phyloP scores from a whole-genome alignment of 2,888 invertebrate genomes.

The Habroteleia sp. region DNA sequence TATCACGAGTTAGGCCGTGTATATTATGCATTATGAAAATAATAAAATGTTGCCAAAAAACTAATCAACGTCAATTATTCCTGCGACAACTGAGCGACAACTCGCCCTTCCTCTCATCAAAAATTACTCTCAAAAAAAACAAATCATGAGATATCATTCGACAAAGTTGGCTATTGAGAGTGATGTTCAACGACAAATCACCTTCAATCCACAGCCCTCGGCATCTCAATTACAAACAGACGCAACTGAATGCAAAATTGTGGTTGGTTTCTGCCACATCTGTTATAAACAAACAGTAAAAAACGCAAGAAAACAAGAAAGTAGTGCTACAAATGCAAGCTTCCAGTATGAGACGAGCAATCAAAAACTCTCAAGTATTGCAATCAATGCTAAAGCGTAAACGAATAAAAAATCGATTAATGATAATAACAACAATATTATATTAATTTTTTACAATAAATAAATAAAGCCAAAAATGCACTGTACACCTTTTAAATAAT shows the following conservation, averaged over 20 bases:
- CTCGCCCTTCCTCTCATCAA: no score
- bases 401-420: no score
- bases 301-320: constrained; percentile 4
- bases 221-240: not conserved
- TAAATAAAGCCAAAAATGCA: no score
- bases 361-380: not conserved
- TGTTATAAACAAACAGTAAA: not conserved
- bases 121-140: constrained; percentile 5
- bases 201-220: not conserved
- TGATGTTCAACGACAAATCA: constrained; percentile 5
- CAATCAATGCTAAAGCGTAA: no score
- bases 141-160: constrained; percentile 7
- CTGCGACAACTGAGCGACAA: no score
- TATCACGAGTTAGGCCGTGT: constrained; percentile 25
- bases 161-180: constrained; percentile 57
- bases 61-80: not conserved
- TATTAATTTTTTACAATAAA: no score
- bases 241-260: not conserved
- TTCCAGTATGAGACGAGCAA: not conserved
- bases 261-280: constrained; percentile 2
- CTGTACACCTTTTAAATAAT: no score
- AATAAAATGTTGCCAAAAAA: constrained; percentile 7
- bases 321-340: not conserved
- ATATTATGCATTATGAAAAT: constrained; percentile 7
- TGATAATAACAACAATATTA: no score